Evolutionary conservation across 2,797 vertebrate species (phyloP).

Genomic region (Balearica regulorum): DNA sequence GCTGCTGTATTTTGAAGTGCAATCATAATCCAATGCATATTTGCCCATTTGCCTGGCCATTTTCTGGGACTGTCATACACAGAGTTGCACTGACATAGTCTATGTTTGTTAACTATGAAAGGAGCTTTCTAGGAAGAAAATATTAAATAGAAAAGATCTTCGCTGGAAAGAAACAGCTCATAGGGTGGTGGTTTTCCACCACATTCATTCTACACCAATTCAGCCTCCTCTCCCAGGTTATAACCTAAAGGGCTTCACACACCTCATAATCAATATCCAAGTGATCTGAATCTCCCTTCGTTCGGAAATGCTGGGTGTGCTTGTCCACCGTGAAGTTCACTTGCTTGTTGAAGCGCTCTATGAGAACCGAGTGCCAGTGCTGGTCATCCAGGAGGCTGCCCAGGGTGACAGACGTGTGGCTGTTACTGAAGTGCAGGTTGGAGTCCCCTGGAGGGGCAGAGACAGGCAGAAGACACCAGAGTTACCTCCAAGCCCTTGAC

Average conservation of each 20-base stretch:
- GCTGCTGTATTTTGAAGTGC: not conserved
- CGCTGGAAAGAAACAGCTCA: not conserved
- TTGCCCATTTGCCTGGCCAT: not conserved
- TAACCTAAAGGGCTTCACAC: slow-evolving; percentile 6
- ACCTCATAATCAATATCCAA: slow-evolving; percentile 98
- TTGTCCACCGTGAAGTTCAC: slow-evolving; percentile 95
- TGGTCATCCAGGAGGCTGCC: slow-evolving; percentile 95
- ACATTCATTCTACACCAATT: not conserved
- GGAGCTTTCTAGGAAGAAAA: not conserved
- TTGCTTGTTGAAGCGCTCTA: slow-evolving; percentile 94
- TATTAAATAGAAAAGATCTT: not conserved
- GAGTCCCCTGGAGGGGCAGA: slow-evolving; percentile 80
- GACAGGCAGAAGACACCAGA: not conserved
- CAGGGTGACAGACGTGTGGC: slow-evolving; percentile 80
- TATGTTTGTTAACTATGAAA: not conserved
- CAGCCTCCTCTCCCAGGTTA: not conserved
- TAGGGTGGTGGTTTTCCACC: not conserved
- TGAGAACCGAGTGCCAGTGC: slow-evolving; percentile 93
- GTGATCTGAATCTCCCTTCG: slow-evolving; percentile 87
- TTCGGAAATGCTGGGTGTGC: slow-evolving; percentile 89
- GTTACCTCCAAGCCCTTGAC: not conserved
- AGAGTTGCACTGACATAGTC: not conserved
- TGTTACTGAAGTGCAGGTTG: slow-evolving; percentile 81
- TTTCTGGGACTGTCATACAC: not conserved
- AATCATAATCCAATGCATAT: not conserved